A percentile compares a stretch with the other conserved stretches of the same genome.
Conservation (phyloP, 2,888 invertebrate species). For the Napeogenes inachia region DNA sequence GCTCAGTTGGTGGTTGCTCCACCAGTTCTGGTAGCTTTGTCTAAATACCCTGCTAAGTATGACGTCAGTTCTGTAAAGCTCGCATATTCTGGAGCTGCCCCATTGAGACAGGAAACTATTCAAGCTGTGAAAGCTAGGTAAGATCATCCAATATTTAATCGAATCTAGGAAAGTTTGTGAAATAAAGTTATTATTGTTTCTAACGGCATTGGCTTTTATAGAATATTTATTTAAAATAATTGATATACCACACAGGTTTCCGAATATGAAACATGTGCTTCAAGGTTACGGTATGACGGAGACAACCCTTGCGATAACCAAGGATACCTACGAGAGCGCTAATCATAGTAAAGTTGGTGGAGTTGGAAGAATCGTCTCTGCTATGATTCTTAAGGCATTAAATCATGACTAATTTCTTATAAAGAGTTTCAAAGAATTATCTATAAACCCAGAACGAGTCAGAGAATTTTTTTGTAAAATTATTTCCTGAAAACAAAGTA, state of each 20-base stretch:
- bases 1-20: constrained; percentile 27
- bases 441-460: no score
- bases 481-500: no score
- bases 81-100: constrained; percentile 66
- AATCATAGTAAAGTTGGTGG: constrained; percentile 33
- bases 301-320: constrained; percentile 31
- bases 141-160: not conserved
- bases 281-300: constrained; percentile 50
- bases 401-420: no score
- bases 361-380: constrained; percentile 36
- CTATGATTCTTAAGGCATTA: constrained; percentile 38
- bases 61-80: constrained; percentile 32
- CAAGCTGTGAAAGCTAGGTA: constrained; percentile 36
- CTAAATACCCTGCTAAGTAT: constrained; percentile 25
- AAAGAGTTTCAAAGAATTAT: no score
- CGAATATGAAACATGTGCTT: constrained; percentile 34
- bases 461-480: no score
- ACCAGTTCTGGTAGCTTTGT: constrained; percentile 28
- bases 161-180: no score
- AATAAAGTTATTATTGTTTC: no score
- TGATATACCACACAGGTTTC: constrained; percentile 34
- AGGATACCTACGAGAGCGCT: constrained; percentile 19
- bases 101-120: constrained; percentile 70
- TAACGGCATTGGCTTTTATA: no score
- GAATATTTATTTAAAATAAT: no score